Evolutionary conservation across 2,888 invertebrate species (phyloP), one percentile per base, ranked within the genome.

Genomic region (Trachelus iudaicus): DNA sequence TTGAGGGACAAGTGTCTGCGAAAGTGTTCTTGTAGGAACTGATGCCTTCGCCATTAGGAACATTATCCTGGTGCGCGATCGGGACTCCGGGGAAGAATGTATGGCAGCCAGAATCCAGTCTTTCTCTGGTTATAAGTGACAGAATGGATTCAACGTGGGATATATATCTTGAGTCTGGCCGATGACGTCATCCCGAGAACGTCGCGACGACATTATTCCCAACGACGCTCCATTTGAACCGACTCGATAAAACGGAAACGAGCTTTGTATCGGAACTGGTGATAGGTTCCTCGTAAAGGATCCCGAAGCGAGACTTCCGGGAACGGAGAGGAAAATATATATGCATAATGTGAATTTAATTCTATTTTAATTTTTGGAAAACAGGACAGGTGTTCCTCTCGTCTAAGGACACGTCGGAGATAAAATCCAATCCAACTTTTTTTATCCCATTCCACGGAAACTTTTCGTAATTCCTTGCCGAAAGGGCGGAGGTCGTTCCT

Each of bases 241-340:
- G 73, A 56, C 76, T 73, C 85, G 83, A 86, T 87, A 87, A 87
- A 87, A 84, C 74, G 76, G 79, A 80, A 80, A 82, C 83, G 84
- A 85, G 83, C 80, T 84, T 85, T 86, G 87, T 85, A 85, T 87
- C 83, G 86, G 83, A 81, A 81, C 82, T 85, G 83, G 84, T 83
- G 85, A 40, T 40, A 40, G 6, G 40, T 15, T 40, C 40, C 40
- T 40, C 40, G 40, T 40, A 23, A 40, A 40, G 40, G 40, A 40
- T 40, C 15, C 40, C 9, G 56, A 56, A 23, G 6, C 0, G 6
- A 23, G 23, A 23, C 56, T 56, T 56, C 56, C 56, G 56, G 56
- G 9, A 2, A 23, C 56, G 23, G 2, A 56, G 56, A 23, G 23
- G 1, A 23, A 34, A 34, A 11, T 34, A 34, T 34, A 34, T 34